phyloP scores from a whole-genome alignment of 2,797 vertebrate genomes.

The Schizopygopsis pylzovi region DNA sequence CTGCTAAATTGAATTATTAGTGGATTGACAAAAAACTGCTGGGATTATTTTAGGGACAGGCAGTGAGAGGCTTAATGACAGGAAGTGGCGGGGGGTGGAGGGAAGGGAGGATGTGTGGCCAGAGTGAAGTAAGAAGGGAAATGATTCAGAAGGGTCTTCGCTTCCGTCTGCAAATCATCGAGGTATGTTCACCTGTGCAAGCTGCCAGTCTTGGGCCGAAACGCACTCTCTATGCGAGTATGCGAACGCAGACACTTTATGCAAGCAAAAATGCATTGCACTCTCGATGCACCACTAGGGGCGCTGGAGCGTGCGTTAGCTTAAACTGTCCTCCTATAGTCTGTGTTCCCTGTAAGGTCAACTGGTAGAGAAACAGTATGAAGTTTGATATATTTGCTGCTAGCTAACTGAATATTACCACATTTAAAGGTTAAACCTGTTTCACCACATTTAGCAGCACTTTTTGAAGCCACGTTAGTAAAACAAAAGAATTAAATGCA shows the following conservation, averaged over 20 bases:
- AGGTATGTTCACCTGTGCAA: conserved; percentile 36
- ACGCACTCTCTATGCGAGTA: not conserved
- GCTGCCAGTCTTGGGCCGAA: conserved; percentile 32
- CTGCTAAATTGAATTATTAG: conserved; percentile 86
- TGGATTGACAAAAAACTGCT: conserved; percentile 81
- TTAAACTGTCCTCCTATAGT: not conserved
- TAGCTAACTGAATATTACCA: not conserved
- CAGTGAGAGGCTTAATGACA: conserved; percentile 76
- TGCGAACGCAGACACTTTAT: not conserved
- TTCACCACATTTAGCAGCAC: not conserved
- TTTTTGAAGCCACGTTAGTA: not conserved
- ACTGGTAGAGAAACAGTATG: not conserved
- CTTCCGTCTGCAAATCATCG: conserved; percentile 43
- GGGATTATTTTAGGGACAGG: conserved; percentile 75
- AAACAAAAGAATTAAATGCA: not conserved
- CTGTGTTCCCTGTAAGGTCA: not conserved
- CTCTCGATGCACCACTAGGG: not conserved
- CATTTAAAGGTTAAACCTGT: not conserved
- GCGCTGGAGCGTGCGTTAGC: not conserved
- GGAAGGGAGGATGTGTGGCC: conserved; percentile 67
- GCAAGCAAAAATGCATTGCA: not conserved
- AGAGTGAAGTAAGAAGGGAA: conserved; percentile 59
- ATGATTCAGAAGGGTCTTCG: conserved; percentile 35
- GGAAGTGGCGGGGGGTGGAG: conserved; percentile 38
- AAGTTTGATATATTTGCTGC: not conserved